phyloP scores from a whole-genome alignment of 2,888 invertebrate genomes.

The Linyphia triangularis region DNA sequence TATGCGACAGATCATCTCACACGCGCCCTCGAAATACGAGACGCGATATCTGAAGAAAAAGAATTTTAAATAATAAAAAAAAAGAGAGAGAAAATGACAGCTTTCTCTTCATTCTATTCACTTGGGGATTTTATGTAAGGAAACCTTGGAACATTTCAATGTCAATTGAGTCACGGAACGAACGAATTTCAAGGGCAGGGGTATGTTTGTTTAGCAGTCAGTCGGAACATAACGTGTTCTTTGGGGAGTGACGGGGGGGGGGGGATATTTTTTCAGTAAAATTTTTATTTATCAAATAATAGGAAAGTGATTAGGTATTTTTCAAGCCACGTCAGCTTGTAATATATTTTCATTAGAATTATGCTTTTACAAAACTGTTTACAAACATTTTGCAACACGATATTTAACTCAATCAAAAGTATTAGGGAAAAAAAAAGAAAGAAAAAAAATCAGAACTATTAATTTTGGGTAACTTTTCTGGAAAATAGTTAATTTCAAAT shows the following conservation, averaged over 20 bases:
- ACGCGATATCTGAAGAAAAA: not conserved
- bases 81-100: constrained; percentile 24
- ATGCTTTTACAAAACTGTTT: no score
- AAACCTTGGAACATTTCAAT: constrained; percentile 34
- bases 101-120: constrained; percentile 9
- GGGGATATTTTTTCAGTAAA: not conserved
- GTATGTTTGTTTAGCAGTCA: constrained; percentile 4
- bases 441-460: no score
- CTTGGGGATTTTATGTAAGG: not conserved
- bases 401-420: no score
- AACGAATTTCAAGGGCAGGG: not conserved
- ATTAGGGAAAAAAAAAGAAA: no score
- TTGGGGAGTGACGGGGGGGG: no score
- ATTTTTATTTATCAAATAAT: no score
- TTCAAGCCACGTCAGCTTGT: no score
- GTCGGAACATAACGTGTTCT: constrained; percentile 5
- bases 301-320: no score
- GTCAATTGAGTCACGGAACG: constrained; percentile 28
- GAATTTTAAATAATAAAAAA: not conserved
- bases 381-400: no score
- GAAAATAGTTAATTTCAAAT: no score
- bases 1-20: not conserved
- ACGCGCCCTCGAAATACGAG: constrained; percentile 17
- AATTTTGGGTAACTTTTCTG: no score
- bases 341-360: no score